A percentile compares a stretch with the other conserved stretches of the same genome.
These are phyloP conservation scores for Lycodopsis pacificus DNA, from an alignment of 2,797 vertebrate species.

Conservation along the genomic window DNA sequence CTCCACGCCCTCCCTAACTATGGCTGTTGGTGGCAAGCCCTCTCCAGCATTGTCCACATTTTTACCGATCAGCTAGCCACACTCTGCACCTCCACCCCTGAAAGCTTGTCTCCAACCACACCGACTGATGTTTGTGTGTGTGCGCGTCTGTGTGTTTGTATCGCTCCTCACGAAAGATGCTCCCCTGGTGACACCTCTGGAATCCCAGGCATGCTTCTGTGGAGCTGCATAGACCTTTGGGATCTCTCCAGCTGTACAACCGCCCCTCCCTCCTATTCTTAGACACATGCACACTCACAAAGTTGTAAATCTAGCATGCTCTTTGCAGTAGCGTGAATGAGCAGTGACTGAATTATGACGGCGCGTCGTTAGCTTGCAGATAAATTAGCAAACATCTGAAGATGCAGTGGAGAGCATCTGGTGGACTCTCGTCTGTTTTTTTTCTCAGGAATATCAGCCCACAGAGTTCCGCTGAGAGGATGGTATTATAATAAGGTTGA, in stretches of 20 bases:
- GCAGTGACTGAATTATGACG: slow-evolving; percentile 33
- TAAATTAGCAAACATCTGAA: slow-evolving; percentile 39
- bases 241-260: slow-evolving; percentile 49
- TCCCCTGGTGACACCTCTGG: slow-evolving; percentile 73
- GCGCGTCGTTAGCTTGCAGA: slow-evolving; percentile 19
- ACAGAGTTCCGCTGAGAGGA: slow-evolving; percentile 7
- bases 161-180: slow-evolving; percentile 60
- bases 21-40: slow-evolving; percentile 43
- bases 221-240: slow-evolving; percentile 49
- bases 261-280: slow-evolving; percentile 57
- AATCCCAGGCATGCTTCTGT: slow-evolving; percentile 72
- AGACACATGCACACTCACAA: slow-evolving; percentile 28
- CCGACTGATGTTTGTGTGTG: slow-evolving; percentile 38
- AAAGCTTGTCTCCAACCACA: slow-evolving; percentile 35
- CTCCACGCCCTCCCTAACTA: slow-evolving; percentile 43
- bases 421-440: not conserved
- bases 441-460: slow-evolving; percentile 26
- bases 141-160: slow-evolving; percentile 44
- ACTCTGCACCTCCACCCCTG: slow-evolving; percentile 26
- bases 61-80: slow-evolving; percentile 46
- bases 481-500: slow-evolving; percentile 2
- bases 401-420: slow-evolving; percentile 42
- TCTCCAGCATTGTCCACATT: slow-evolving; percentile 56
- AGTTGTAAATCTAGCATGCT: slow-evolving; percentile 61
- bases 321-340: slow-evolving; percentile 43